These are phyloP conservation scores for Karalla daura DNA, from an alignment of 2,797 vertebrate genomes.

Conservation along the genomic window DNA sequence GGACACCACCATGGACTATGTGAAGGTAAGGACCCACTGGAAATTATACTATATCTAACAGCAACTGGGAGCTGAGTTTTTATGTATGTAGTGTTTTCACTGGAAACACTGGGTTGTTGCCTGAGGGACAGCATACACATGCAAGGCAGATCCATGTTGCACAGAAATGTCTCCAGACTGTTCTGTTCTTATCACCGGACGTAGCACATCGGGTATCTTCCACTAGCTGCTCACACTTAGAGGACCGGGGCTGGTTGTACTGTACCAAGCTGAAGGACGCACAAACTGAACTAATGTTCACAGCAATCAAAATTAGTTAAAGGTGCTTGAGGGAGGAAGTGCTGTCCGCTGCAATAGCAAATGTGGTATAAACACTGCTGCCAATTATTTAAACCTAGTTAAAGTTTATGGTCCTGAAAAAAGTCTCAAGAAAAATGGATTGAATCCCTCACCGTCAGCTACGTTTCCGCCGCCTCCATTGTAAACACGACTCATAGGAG, in stretches of 20 bases:
- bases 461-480: background rate
- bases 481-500: slow-evolving; percentile 16
- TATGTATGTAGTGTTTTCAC: background rate
- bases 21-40: slow-evolving; percentile 79
- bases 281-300: background rate
- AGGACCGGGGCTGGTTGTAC: background rate
- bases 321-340: background rate
- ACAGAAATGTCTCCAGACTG: background rate
- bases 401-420: background rate
- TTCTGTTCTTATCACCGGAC: background rate
- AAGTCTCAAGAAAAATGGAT: background rate
- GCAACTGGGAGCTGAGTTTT: too few species aligned
- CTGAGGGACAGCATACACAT: background rate
- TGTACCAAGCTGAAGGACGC: background rate
- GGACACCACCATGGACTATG: slow-evolving; percentile 75
- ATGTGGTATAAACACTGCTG: background rate
- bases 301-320: background rate
- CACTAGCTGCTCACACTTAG: background rate
- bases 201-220: background rate
- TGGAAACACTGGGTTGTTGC: background rate
- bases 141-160: background rate
- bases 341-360: background rate
- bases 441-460: background rate
- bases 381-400: slow-evolving; percentile 17
- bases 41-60: too few species aligned